Evolutionary conservation across 2,888 invertebrate species (phyloP).

Genomic region (Stenolophus ochropezus): DNA sequence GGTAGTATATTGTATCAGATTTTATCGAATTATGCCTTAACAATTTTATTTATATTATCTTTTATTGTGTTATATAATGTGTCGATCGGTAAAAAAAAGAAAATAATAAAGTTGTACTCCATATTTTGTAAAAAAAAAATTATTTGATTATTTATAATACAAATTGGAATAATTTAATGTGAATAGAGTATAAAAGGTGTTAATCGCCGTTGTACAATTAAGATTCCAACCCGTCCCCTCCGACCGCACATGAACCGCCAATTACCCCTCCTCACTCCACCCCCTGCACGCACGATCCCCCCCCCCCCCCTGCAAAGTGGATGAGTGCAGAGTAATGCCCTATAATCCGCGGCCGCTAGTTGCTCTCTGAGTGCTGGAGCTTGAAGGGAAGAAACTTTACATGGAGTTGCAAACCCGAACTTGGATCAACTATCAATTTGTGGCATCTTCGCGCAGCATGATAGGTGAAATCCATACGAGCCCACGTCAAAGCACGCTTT

Average conservation of each 20-base stretch:
- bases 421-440: constrained; percentile 60
- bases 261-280: not conserved
- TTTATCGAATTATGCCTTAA: too few species aligned
- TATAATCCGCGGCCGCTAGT: constrained; percentile 51
- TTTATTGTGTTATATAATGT: too few species aligned
- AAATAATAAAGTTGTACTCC: too few species aligned
- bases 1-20: too few species aligned
- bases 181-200: too few species aligned
- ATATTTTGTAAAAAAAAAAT: too few species aligned
- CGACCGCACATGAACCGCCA: not conserved
- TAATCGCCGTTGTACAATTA: too few species aligned
- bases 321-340: constrained; percentile 55
- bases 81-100: too few species aligned
- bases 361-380: constrained; percentile 43
- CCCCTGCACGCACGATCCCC: not conserved
- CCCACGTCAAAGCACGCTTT: constrained; percentile 8
- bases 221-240: not conserved
- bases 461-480: constrained; percentile 40
- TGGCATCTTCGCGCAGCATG: constrained; percentile 42
- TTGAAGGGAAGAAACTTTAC: constrained; percentile 51
- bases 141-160: too few species aligned
- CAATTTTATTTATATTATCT: too few species aligned
- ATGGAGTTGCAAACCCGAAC: constrained; percentile 54
- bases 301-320: constrained; percentile 21
- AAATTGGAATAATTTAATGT: too few species aligned